Evolutionary conservation across 2,797 vertebrate species (phyloP).

Genomic region (Xenopus petersii): DNA sequence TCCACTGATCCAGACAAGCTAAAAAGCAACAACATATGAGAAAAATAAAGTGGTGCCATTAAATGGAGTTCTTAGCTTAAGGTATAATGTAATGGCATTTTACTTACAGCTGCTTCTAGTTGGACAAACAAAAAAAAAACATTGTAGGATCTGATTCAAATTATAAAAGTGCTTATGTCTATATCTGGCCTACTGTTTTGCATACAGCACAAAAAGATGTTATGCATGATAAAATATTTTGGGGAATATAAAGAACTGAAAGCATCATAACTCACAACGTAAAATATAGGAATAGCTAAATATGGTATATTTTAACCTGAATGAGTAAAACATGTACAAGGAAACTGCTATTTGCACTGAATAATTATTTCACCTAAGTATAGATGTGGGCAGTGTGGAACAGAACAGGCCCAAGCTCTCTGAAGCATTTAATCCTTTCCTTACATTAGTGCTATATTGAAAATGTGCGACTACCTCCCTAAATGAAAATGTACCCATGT

Average conservation of each 20-base stretch:
- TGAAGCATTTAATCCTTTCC: no score
- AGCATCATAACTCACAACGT: constrained; percentile 2
- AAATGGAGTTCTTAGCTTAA: constrained; percentile 72
- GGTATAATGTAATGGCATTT: constrained; percentile 70
- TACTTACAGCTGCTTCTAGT: constrained; percentile 73
- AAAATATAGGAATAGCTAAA: no score
- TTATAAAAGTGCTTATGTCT: constrained; percentile 15
- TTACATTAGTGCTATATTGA: no score
- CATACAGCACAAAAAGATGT: constrained; percentile 17
- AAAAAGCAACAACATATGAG: constrained; percentile 71
- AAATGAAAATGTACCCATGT: no score
- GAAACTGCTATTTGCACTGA: no score
- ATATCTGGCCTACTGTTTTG: constrained; percentile 31
- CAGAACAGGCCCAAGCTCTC: no score
- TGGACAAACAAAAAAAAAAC: constrained; percentile 60
- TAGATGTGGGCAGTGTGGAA: no score
- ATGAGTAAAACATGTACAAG: no score
- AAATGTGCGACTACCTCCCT: no score
- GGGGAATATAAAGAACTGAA: constrained; percentile 23
- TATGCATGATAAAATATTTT: constrained; percentile 18
- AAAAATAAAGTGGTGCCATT: constrained; percentile 76
- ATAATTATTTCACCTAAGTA: no score
- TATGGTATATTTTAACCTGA: no score
- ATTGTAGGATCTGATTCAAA: constrained; percentile 43
- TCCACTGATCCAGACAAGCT: constrained; percentile 64